Conservation (phyloP, 2,113 vertebrate species). For the Gadus chalcogrammus region DNA sequence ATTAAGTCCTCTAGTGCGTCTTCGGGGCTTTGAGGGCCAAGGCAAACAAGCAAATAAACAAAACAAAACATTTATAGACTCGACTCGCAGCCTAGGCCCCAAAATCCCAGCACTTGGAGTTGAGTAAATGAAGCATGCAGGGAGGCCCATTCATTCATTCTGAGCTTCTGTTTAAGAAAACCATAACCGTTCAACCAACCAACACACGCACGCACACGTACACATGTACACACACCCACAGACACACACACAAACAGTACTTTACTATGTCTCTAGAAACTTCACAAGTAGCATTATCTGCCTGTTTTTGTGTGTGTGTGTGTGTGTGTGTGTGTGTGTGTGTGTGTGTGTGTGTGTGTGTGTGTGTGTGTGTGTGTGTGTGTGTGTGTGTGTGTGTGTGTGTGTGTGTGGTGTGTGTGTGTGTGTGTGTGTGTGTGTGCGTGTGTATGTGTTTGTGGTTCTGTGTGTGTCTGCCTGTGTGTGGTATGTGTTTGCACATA, state of each 20-base stretch:
- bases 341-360: neutral
- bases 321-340: neutral
- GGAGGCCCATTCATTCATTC: constrained; percentile 55
- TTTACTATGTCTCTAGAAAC: constrained; percentile 45
- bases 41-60: constrained; percentile 70
- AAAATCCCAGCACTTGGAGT: constrained; percentile 53
- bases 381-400: constrained; percentile 1
- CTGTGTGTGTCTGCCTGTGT: constrained; percentile 29
- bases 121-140: constrained; percentile 61
- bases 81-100: constrained; percentile 55
- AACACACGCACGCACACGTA: no score
- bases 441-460: neutral
- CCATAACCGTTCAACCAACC: constrained; percentile 51
- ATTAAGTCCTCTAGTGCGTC: constrained; percentile 48
- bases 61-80: constrained; percentile 71
- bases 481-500: neutral
- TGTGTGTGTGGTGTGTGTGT: no score
- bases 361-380: neutral
- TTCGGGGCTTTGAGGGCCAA: constrained; percentile 45
- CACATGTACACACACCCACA: constrained; percentile 45
- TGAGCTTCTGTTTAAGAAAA: constrained; percentile 65
- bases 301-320: constrained; percentile 16
- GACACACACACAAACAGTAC: constrained; percentile 25
- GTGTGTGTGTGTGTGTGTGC: neutral
- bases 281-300: constrained; percentile 46